Percentiles rank a stretch among this genome's conserved stretches.
Evolutionary conservation across 2,797 vertebrate genomes (phyloP).

Genomic region (Myiotriccus ornatus): DNA sequence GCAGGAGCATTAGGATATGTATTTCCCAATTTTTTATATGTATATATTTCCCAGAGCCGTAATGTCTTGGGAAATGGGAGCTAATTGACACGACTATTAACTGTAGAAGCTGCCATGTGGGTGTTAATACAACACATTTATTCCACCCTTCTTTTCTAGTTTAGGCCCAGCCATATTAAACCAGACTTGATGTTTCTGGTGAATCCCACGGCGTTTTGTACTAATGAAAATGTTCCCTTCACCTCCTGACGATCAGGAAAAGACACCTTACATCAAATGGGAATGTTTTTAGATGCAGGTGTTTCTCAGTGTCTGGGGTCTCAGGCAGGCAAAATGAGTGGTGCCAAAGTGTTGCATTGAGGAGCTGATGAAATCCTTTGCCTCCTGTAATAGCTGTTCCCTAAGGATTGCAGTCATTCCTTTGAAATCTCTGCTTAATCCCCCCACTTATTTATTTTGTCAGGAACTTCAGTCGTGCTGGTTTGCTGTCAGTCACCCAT

Average conservation of each 20-base stretch:
- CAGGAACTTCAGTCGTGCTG: not conserved
- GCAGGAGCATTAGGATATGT: not conserved
- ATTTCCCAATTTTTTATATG: not conserved
- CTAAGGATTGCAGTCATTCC: not conserved
- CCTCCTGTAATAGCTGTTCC: not conserved
- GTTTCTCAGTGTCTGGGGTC: not conserved
- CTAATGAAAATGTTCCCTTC: not conserved
- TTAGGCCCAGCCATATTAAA: not conserved
- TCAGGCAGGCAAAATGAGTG: not conserved
- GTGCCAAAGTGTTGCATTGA: not conserved
- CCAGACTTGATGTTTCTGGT: not conserved
- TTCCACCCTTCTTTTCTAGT: not conserved
- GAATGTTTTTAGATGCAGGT: conserved; percentile 15
- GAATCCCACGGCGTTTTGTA: not conserved
- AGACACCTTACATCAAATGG: not conserved
- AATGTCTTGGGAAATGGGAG: not conserved
- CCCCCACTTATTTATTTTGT: conserved; percentile 27
- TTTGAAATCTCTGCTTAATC: conserved; percentile 25
- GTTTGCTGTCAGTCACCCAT: not conserved
- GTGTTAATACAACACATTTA: not conserved
- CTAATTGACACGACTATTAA: not conserved
- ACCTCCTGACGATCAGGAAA: not conserved
- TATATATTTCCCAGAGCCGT: not conserved
- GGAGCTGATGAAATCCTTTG: not conserved
- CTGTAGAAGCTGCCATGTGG: not conserved